Evolutionary conservation across 2,797 vertebrate species (phyloP), one percentile per base, ranked within the genome.

Genomic region (Macroramphosus scolopax): DNA sequence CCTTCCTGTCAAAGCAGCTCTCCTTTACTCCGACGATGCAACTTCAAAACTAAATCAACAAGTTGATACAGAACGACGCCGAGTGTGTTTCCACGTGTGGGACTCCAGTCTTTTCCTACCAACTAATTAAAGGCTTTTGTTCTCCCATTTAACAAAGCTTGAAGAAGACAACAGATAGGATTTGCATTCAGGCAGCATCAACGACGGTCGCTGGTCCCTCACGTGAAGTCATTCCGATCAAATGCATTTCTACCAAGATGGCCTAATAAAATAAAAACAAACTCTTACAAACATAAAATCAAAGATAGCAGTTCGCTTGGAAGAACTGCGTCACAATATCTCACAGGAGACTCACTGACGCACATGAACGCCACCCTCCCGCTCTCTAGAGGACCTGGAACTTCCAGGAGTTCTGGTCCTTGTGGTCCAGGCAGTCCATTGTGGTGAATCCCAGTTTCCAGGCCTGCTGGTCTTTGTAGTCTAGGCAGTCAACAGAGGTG

Each of bases 321-420:
- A 10, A 17, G 25, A 29, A 43, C n/a, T n/a, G n/a, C n/a, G n/a
- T n/a, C n/a, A n/a, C n/a, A n/a, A n/a, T n/a, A n/a, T n/a, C n/a
- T n/a, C n/a, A n/a, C n/a, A n/a, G n/a, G n/a, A n/a, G n/a, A n/a
- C n/a, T n/a, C n/a, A n/a, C n/a, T n/a, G n/a, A n/a, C n/a, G n/a
- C n/a, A n/a, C n/a, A n/a, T n/a, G n/a, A n/a, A n/a, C n/a, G n/a
- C n/a, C n/a, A n/a, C n/a, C n/a, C n/a, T n/a, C n/a, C n/a, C n/a
- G n/a, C n/a, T n/a, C n/a, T 80, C 75, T 93, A 97, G 87, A 97
- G 92, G 62, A 95, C 93, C 85, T 96, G 95, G 81, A 97, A 97
- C 79, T 97, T 97, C 94, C 95, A 96, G 75, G 95, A 94, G 81
- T 92, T 95, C 83, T 96, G 95, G 61, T 97, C 95, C 74, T 96